Evolutionary conservation across 1,140 invertebrate species (phyloP), one percentile per base, ranked within the genome.

Genomic region (Drosophila mauritiana): DNA sequence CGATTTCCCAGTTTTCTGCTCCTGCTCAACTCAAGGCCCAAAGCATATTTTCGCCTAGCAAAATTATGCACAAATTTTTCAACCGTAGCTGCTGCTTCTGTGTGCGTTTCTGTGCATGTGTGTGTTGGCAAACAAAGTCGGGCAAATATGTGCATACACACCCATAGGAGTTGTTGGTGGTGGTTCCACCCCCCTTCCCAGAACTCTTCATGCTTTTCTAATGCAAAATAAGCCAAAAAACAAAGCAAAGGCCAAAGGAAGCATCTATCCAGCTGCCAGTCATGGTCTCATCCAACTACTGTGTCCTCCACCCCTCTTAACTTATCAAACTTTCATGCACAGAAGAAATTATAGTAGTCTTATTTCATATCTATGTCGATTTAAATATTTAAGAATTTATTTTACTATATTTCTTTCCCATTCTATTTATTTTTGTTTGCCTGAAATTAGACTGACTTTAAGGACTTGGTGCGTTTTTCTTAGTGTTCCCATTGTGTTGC

Each of bases 1-100:
- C 73, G 73, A 75, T 75, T 64, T 52, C 59, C 39, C 17, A 40
- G 49, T 31, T 45, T 27, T 20, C 25, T 20, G 51, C 4, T 31
- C 2, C 31, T 31, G 31, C 8, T 31, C 34, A 48, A 20, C 37
- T 40, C 78, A 56, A 49, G 72, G 56, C 79, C 75, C 80, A 83
- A 70, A 82, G 61, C 69, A 86, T 88, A 86, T 77, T 86, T 81
- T 75, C 73, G 63, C 45, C 78, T 57, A 52, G 63, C 65, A 37
- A 72, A 88, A 82, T 88, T 88, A 86, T 86, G 82, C 70, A 81
- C 57, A 77, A 81, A 80, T 78, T 67, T 63, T 62, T 67, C 45
- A 69, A 69, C 67, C 53, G 55, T 59, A 67, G 49, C 57, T 40
- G 40, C 42, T 49, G 20, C 20, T 42, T 27, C 40, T 51, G 12